These are phyloP conservation scores for Pachliopta kotzebuea DNA, from an alignment of 2,888 invertebrate species.

Conservation along the genomic window DNA sequence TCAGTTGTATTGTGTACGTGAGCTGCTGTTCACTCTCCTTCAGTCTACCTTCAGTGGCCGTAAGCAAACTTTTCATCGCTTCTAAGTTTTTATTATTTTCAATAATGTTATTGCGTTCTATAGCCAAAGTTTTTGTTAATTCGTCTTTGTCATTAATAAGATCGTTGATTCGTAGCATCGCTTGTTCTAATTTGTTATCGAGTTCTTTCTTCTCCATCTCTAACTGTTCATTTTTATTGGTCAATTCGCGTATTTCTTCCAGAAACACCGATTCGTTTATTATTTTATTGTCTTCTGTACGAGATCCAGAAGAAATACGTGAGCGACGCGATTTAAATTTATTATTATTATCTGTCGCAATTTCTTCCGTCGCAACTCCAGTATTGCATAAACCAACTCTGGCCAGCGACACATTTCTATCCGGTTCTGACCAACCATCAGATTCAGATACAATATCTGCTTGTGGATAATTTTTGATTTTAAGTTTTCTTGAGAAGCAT, in stretches of 20 bases:
- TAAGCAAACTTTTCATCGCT: constrained; percentile 45
- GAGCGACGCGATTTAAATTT: constrained; percentile 63
- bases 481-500: constrained; percentile 43
- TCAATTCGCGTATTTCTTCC: constrained; percentile 73
- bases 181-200: constrained; percentile 64
- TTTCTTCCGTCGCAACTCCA: constrained; percentile 50
- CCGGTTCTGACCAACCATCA: constrained; percentile 94
- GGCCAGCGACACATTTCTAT: constrained; percentile 88
- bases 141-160: constrained; percentile 53
- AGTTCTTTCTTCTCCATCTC: constrained; percentile 63
- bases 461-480: constrained; percentile 51
- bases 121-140: constrained; percentile 47
- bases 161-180: constrained; percentile 56
- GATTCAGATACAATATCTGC: constrained; percentile 82
- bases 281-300: constrained; percentile 68
- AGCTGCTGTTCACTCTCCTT: constrained; percentile 58
- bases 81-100: constrained; percentile 54
- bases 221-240: constrained; percentile 51
- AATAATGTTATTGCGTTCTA: constrained; percentile 45
- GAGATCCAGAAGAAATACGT: constrained; percentile 63
- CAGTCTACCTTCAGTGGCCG: constrained; percentile 48
- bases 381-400: constrained; percentile 84
- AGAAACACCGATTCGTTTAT: constrained; percentile 77
- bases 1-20: constrained; percentile 47
- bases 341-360: constrained; percentile 54